Conservation (phyloP, 2,797 vertebrate species). For the Lutjanus campechanus region DNA sequence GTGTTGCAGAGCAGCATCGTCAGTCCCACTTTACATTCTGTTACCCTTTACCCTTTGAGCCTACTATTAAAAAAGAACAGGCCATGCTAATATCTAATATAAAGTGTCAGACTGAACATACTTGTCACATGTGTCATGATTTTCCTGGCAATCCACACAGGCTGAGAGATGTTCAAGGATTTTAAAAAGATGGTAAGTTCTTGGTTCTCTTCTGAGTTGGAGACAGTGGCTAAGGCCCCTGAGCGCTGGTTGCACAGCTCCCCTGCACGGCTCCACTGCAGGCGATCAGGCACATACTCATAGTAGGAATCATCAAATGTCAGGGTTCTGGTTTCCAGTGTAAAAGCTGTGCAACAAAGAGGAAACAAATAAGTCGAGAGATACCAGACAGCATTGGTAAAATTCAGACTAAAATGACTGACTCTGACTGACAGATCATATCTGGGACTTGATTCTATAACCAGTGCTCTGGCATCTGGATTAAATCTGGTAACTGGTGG, state of each 20-base stretch:
- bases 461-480: neutral
- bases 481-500: neutral
- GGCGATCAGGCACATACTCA: conserved; percentile 71
- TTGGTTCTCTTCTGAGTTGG: conserved; percentile 63
- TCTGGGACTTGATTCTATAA: neutral
- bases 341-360: conserved; percentile 54
- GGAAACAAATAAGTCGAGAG: conserved; percentile 1
- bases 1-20: conserved; percentile 15
- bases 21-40: conserved; percentile 34
- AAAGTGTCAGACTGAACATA: conserved; percentile 64
- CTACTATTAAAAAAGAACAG: conserved; percentile 22
- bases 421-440: neutral
- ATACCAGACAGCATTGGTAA: neutral
- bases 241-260: conserved; percentile 74
- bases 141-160: conserved; percentile 83
- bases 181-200: conserved; percentile 79
- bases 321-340: conserved; percentile 57
- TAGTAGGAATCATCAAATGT: conserved; percentile 73
- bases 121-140: conserved; percentile 62
- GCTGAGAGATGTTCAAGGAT: conserved; percentile 81
- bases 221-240: conserved; percentile 75
- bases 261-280: conserved; percentile 74
- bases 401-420: neutral
- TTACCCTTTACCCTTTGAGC: conserved; percentile 8
- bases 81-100: conserved; percentile 34